Percentiles rank a stretch among this genome's conserved stretches.
Evolutionary conservation across 2,113 vertebrate genomes (phyloP).

Genomic region (Fregetta grallaria): DNA sequence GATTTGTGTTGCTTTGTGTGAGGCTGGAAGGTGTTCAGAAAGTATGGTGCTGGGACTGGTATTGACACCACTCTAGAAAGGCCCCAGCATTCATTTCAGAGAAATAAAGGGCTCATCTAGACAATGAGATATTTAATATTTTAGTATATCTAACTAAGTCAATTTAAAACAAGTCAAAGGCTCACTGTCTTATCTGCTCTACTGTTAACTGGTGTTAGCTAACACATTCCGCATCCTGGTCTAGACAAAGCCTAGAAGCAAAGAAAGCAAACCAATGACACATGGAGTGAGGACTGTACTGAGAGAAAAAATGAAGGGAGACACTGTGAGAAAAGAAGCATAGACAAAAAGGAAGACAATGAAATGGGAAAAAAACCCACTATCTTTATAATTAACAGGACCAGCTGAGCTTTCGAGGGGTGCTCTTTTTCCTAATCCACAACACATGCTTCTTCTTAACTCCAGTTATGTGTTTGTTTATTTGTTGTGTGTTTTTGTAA

Average conservation of each 20-base stretch:
- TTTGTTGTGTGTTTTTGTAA: conserved; percentile 60
- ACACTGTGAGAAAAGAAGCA: not conserved
- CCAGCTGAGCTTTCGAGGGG: conserved; percentile 56
- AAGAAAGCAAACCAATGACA: not conserved
- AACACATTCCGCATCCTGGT: not conserved
- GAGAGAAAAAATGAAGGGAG: not conserved
- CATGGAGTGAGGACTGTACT: not conserved
- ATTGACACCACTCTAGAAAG: not conserved
- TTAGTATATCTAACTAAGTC: not conserved
- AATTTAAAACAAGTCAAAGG: not conserved
- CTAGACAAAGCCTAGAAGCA: conserved; percentile 23
- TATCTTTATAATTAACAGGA: conserved; percentile 7
- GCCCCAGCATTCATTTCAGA: not conserved
- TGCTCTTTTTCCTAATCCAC: conserved; percentile 53
- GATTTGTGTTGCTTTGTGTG: not conserved
- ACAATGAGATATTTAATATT: not conserved
- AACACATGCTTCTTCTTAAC: conserved; percentile 59
- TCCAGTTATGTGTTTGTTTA: conserved; percentile 57
- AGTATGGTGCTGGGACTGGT: not conserved
- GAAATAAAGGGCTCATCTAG: not conserved
- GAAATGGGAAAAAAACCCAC: conserved; percentile 16
- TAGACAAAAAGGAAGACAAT: not conserved
- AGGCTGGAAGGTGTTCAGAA: not conserved
- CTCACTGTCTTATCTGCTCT: not conserved
- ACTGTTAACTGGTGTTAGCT: not conserved